Evolutionary conservation across 2,888 invertebrate species (phyloP), one percentile per base, ranked within the genome.

Genomic region (Diploptera punctata): DNA sequence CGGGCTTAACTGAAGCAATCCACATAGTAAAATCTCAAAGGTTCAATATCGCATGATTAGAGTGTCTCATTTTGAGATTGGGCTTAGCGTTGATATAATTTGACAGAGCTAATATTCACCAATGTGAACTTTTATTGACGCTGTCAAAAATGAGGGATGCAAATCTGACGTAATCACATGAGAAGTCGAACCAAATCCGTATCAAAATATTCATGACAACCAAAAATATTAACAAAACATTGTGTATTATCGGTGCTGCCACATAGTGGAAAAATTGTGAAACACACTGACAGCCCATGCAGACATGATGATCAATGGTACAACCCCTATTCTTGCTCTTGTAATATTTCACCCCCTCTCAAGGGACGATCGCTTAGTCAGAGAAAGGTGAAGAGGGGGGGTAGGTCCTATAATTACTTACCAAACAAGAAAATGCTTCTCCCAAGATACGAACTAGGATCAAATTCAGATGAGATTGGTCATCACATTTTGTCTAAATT

Each of bases 241-340:
- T 29, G n/a, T 16, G 26, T 57, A 29, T 57, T 57, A 57, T 57
- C 29, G 31, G 72, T 68, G 72, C 72, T 72, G 72, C 57, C 43
- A 43, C 33, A 18, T n/a, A 4, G 29, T 60, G 67, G 31, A 29
- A 33, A 43, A 33, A 54, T 54, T 16, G 21, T 5, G 52, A 68
- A 26, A 9, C 68, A 68, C n/a, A 54, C 31, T 33, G 54, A 68
- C 68, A 57, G 68, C 38, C 57, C 68, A 38, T 7, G 21, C 38
- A 62, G 33, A 33, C 68, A 57, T 68, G 68, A 31, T 68, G 57
- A 68, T 57, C 54, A 57, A 68, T 68, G 68, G 38, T 54, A 38
- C 52, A 24, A 33, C 38, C 67, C 47, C 19, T 24, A n/a, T 24
- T 31, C 13, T n/a, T 43, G 26, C 52, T 24, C 16, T 2, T 21